Percentiles rank a stretch among this genome's conserved stretches.
phyloP scores from a whole-genome alignment of 2,888 invertebrate species.

The Myathropa florea region DNA sequence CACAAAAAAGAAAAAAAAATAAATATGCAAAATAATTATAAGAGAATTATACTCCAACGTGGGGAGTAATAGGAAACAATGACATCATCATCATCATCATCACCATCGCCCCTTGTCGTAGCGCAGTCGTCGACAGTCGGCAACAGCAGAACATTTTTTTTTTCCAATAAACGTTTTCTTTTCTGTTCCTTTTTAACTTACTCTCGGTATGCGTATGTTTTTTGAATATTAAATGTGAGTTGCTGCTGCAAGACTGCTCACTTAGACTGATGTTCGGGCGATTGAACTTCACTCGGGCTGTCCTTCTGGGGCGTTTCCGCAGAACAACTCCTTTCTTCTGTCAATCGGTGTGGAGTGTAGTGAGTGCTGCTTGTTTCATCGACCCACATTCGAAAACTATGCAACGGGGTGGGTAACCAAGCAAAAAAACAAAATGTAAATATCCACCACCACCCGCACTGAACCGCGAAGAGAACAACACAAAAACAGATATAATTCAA shows the following conservation, averaged over 20 bases:
- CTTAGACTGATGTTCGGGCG: constrained; percentile 42
- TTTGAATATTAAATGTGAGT: constrained; percentile 47
- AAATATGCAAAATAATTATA: constrained; percentile 31
- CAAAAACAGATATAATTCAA: constrained; percentile 28
- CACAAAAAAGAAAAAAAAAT: constrained; percentile 7
- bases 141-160: constrained; percentile 31
- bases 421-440: constrained; percentile 10
- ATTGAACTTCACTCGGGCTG: constrained; percentile 45
- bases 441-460: constrained; percentile 51
- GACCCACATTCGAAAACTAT: constrained; percentile 16
- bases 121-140: constrained; percentile 5
- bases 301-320: constrained; percentile 16
- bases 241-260: background rate
- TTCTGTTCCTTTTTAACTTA: constrained; percentile 7
- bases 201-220: constrained; percentile 38
- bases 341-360: background rate
- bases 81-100: constrained; percentile 58
- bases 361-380: background rate
- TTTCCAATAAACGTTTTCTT: background rate
- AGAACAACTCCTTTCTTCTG: background rate
- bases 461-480: constrained; percentile 40
- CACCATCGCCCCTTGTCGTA: background rate
- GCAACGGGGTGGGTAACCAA: background rate
- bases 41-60: constrained; percentile 30
- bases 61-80: constrained; percentile 49